Conservation (phyloP, 2,888 invertebrate species). For the Shargacucullia verbasci region DNA sequence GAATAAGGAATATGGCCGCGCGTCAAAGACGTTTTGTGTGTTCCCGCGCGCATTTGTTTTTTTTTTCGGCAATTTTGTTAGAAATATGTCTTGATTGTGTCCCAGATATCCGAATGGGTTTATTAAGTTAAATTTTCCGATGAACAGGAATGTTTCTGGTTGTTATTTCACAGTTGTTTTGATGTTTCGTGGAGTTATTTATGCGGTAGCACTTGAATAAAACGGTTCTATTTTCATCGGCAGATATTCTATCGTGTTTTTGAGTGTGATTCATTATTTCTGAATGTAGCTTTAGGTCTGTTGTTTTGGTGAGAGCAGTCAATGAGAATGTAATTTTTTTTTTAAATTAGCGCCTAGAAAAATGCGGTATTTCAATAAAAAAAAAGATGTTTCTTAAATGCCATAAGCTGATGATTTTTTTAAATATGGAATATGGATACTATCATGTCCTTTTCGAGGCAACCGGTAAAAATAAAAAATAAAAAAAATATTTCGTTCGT, state of each 20-base stretch:
- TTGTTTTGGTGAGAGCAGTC: too few relatives aligned
- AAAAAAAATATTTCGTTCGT: too few relatives aligned
- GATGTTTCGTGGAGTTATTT: constrained; percentile 36
- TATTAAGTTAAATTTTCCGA: constrained; percentile 55
- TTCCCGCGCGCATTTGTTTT: constrained; percentile 55
- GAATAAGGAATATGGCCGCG: constrained; percentile 62
- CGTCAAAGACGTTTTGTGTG: constrained; percentile 62
- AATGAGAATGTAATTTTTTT: too few relatives aligned
- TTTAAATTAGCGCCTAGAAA: too few relatives aligned
- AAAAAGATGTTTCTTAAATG: too few relatives aligned
- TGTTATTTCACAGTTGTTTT: constrained; percentile 51
- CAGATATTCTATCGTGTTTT: constrained; percentile 25
- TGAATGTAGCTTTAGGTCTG: too few relatives aligned
- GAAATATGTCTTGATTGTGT: constrained; percentile 61
- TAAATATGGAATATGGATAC: too few relatives aligned
- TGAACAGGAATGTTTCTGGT: constrained; percentile 35
- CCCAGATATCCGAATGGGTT: constrained; percentile 59
- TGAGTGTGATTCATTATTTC: constrained; percentile 3
- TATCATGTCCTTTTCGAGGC: too few relatives aligned
- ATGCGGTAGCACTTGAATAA: constrained; percentile 28
- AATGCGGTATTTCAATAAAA: too few relatives aligned
- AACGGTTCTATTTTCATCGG: constrained; percentile 24
- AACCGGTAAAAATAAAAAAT: too few relatives aligned
- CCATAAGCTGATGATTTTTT: too few relatives aligned
- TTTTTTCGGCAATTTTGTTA: constrained; percentile 56